Percentiles rank a stretch among this genome's conserved stretches.
These are phyloP conservation scores for Papilio machaon DNA, from an alignment of 1,140 invertebrate species.

Conservation along the genomic window DNA sequence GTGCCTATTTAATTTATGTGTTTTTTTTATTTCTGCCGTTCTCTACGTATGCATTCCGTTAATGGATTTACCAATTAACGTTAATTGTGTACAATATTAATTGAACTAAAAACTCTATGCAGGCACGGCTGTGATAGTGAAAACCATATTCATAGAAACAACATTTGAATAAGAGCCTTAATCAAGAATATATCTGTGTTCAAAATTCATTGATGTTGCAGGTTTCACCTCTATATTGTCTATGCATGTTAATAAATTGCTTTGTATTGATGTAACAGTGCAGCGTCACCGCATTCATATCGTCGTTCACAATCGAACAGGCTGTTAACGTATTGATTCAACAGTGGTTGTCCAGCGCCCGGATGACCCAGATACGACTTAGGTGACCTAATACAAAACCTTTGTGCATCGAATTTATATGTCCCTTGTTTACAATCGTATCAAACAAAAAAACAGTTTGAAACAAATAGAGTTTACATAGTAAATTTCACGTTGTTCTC, in stretches of 20 bases:
- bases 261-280: background rate
- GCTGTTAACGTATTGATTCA: slow-evolving; percentile 53
- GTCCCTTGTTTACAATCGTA: slow-evolving; percentile 3
- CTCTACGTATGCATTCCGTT: slow-evolving; percentile 8
- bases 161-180: background rate
- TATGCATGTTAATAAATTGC: slow-evolving; percentile 8
- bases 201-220: background rate
- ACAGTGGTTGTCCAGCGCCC: slow-evolving; percentile 45
- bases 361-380: slow-evolving; percentile 52
- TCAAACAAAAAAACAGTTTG: slow-evolving; percentile 1
- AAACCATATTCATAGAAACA: background rate
- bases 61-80: slow-evolving; percentile 30
- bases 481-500: background rate
- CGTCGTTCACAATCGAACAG: slow-evolving; percentile 25
- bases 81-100: background rate
- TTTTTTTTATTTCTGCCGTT: slow-evolving; percentile 11
- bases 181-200: background rate
- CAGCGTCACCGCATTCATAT: slow-evolving; percentile 1
- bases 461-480: background rate
- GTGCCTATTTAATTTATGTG: background rate
- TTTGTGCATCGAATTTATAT: slow-evolving; percentile 7
- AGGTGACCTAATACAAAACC: slow-evolving; percentile 51
- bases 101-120: slow-evolving; percentile 7
- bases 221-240: background rate
- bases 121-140: background rate